These are phyloP conservation scores for Tipula confusa DNA, from an alignment of 2,888 invertebrate species.

Conservation along the genomic window DNA sequence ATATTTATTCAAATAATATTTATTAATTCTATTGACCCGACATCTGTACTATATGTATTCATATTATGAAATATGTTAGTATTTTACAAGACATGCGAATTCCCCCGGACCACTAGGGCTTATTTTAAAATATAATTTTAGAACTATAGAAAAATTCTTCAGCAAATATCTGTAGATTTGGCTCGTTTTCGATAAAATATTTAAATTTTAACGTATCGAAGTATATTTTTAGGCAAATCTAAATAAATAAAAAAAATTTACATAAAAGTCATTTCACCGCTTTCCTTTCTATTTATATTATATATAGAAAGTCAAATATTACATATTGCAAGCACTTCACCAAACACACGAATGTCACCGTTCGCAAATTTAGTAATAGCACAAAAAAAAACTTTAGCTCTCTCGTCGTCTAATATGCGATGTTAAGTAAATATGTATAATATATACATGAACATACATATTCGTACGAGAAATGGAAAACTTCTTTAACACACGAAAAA, in stretches of 20 bases:
- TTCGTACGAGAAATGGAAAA: neutral
- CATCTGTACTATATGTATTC: too few relatives aligned
- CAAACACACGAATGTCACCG: constrained; percentile 25
- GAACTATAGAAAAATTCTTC: too few relatives aligned
- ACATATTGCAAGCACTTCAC: neutral
- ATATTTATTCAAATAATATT: too few relatives aligned
- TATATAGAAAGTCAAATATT: constrained; percentile 13
- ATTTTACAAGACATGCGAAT: too few relatives aligned
- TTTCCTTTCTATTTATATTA: neutral
- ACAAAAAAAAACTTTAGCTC: neutral
- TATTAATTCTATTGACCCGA: too few relatives aligned
- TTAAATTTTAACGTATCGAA: neutral
- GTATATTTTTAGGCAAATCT: neutral
- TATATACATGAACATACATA: neutral
- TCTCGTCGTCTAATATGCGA: constrained; percentile 13
- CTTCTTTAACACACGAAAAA: constrained; percentile 20
- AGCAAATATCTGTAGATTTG: neutral
- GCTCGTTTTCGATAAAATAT: neutral
- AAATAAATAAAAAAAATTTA: neutral
- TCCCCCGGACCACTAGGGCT: too few relatives aligned
- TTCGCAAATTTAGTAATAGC: neutral
- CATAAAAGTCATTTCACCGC: neutral
- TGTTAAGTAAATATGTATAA: neutral
- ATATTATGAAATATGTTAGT: too few relatives aligned
- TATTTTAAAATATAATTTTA: constrained; percentile 6